phyloP scores from a whole-genome alignment of 2,797 vertebrate genomes.

The Gallirallus australis region DNA sequence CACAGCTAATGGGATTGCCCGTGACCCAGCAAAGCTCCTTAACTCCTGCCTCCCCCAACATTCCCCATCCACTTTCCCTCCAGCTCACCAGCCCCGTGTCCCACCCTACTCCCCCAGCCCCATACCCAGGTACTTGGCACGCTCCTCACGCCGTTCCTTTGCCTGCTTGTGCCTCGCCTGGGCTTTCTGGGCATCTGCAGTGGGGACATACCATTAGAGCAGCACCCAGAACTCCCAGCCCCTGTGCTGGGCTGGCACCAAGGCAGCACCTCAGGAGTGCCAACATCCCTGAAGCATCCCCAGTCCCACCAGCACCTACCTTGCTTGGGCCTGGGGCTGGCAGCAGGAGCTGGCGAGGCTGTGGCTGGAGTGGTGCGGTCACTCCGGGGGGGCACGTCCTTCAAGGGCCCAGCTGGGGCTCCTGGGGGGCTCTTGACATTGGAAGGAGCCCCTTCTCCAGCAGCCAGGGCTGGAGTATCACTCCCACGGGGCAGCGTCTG shows the following conservation, averaged over 20 bases:
- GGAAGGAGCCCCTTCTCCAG: neutral
- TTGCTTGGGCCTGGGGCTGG: conserved; percentile 73
- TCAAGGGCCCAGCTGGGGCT: neutral
- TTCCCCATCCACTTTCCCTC: conserved; percentile 24
- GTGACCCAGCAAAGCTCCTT: conserved; percentile 26
- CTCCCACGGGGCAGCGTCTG: neutral
- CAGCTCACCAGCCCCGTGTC: rapidly evolving
- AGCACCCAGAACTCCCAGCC: rapidly evolving
- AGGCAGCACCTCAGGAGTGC: rapidly evolving
- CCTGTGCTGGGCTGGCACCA: neutral
- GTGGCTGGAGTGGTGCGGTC: neutral
- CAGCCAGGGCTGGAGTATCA: neutral
- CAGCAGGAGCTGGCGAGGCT: neutral
- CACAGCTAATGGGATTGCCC: conserved; percentile 47
- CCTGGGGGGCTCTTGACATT: conserved; percentile 33
- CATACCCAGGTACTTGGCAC: conserved; percentile 95
- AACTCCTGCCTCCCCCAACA: neutral
- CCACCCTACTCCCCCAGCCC: neutral
- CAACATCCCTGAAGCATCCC: neutral
- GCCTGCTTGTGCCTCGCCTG: conserved; percentile 93
- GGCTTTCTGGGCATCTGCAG: conserved; percentile 87
- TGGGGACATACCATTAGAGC: neutral
- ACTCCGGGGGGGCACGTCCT: neutral
- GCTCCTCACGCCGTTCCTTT: conserved; percentile 92
- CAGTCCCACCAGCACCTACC: conserved; percentile 2